These are phyloP conservation scores for Gibbula magus DNA, from an alignment of 2,888 invertebrate species.

Conservation along the genomic window DNA sequence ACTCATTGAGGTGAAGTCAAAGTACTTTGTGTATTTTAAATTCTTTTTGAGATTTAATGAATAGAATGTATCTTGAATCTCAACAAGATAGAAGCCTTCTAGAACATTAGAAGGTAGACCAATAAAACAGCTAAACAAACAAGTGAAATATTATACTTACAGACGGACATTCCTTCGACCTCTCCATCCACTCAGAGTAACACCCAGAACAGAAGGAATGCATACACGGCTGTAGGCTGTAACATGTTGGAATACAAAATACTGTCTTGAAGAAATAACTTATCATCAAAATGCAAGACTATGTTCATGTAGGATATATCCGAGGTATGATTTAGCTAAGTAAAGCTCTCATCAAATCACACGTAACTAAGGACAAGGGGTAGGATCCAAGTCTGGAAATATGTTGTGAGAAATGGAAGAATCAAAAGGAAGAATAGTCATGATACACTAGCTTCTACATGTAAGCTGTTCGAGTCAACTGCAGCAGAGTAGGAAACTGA, in stretches of 20 bases:
- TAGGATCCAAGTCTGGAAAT: too few species aligned
- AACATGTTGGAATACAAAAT: slow-evolving; percentile 27
- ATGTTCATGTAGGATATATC: too few species aligned
- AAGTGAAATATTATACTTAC: slow-evolving; percentile 50
- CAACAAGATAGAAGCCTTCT: too few species aligned
- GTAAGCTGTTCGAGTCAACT: too few species aligned
- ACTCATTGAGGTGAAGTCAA: not conserved
- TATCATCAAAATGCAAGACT: not conserved
- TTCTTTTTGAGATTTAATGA: not conserved
- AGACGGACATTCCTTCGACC: slow-evolving; percentile 71
- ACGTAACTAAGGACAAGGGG: too few species aligned
- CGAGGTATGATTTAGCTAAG: too few species aligned
- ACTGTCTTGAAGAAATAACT: not conserved
- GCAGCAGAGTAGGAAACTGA: too few species aligned
- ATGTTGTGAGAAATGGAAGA: too few species aligned
- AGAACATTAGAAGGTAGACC: not conserved
- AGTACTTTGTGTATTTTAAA: not conserved
- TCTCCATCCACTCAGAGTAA: slow-evolving; percentile 73
- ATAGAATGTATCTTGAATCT: too few species aligned
- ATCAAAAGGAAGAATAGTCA: too few species aligned
- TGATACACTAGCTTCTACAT: too few species aligned
- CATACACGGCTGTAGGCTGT: slow-evolving; percentile 74
- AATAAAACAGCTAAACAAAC: not conserved
- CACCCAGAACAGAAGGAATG: slow-evolving; percentile 75
- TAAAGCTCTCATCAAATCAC: too few species aligned